Conservation (phyloP, 2,113 vertebrate genomes). For the Perca schrenkii region DNA sequence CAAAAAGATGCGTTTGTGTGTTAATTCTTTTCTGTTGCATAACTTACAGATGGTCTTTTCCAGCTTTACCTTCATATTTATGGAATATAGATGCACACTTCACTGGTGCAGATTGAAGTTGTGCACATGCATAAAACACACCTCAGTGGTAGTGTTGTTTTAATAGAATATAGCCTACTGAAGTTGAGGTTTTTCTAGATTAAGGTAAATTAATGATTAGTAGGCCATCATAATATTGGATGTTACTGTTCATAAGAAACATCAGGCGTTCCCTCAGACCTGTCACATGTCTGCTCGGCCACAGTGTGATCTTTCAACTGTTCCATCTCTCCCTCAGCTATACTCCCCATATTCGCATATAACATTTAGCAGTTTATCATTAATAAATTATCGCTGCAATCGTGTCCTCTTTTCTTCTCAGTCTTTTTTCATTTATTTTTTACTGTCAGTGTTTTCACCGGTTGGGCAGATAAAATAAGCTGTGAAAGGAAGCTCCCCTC, state of each 20-base stretch:
- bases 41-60: not conserved
- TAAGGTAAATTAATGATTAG: not conserved
- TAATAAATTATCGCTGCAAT: constrained; percentile 55
- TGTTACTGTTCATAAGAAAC: not conserved
- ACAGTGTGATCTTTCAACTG: not conserved
- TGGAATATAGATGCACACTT: not conserved
- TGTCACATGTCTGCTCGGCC: not conserved
- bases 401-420: constrained; percentile 19
- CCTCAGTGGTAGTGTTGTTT: not conserved
- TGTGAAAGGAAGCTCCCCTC: constrained; percentile 19
- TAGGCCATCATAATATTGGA: not conserved
- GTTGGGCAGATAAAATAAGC: constrained; percentile 22
- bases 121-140: not conserved
- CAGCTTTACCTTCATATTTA: not conserved
- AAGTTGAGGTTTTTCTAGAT: not conserved
- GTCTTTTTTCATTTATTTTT: not conserved
- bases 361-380: constrained; percentile 63
- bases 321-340: not conserved
- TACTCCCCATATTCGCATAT: constrained; percentile 34
- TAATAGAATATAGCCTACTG: not conserved
- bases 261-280: not conserved
- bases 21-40: not conserved
- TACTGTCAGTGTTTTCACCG: not conserved
- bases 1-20: not conserved
- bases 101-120: not conserved